phyloP scores from a whole-genome alignment of 1,140 invertebrate species.

The Aphidius ervi region DNA sequence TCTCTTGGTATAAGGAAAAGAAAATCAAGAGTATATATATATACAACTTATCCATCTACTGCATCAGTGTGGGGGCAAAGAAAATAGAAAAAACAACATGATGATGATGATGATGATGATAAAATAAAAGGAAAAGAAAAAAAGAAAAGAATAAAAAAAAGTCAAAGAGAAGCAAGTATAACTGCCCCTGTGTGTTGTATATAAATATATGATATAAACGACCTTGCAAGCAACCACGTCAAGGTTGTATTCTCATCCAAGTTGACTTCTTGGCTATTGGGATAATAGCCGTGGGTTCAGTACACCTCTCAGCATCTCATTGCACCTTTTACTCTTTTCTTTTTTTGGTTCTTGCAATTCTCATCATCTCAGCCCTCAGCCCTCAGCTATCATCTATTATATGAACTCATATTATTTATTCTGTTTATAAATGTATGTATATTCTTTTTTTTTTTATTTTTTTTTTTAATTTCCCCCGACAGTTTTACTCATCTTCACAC shows the following conservation, averaged over 20 bases:
- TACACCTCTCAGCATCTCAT: slow-evolving; percentile 3
- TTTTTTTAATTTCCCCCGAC: neutral
- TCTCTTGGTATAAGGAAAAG: slow-evolving; percentile 14
- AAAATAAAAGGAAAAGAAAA: too few species aligned
- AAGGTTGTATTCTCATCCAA: slow-evolving; percentile 19
- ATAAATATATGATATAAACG: slow-evolving; percentile 5
- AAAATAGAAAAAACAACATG: too few species aligned
- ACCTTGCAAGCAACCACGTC: slow-evolving; percentile 22
- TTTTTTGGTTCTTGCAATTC: neutral
- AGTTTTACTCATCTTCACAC: neutral
- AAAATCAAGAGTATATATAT: slow-evolving; percentile 8
- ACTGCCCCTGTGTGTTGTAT: slow-evolving; percentile 1
- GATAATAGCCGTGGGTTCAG: neutral
- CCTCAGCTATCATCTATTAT: neutral
- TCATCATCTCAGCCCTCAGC: slow-evolving; percentile 3
- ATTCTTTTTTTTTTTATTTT: neutral
- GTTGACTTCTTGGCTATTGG: neutral
- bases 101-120: too few species aligned
- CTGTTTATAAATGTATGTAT: too few species aligned
- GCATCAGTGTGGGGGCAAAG: too few species aligned
- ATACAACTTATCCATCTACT: too few species aligned
- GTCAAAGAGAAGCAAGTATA: too few species aligned
- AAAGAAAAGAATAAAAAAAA: too few species aligned
- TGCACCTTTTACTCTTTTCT: neutral
- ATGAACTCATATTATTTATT: too few species aligned